Conservation (phyloP, 2,888 invertebrate genomes). For the Myopa tessellatipennis region DNA sequence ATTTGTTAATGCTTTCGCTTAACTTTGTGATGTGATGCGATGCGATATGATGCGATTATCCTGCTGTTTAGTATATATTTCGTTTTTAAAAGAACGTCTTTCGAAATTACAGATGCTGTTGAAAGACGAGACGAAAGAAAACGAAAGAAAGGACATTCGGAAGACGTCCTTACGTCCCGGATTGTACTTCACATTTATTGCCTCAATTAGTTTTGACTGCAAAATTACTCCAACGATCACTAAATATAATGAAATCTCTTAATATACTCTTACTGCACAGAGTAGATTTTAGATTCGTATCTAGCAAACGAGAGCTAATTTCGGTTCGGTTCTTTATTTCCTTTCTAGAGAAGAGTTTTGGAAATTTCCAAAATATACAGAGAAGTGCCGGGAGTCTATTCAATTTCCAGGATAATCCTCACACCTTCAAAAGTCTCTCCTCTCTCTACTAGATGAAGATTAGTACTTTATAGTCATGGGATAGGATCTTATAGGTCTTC, state of each 20-base stretch:
- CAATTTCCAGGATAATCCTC: too few relatives aligned
- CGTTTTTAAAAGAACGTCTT: conserved; percentile 5
- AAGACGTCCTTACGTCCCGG: not conserved
- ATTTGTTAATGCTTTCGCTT: not conserved
- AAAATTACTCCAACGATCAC: not conserved
- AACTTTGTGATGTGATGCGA: not conserved
- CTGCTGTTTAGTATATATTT: conserved; percentile 24
- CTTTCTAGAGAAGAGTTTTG: too few relatives aligned
- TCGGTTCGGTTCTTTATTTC: too few relatives aligned
- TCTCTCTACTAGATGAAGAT: too few relatives aligned
- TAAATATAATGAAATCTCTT: not conserved
- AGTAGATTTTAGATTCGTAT: too few relatives aligned
- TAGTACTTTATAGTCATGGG: too few relatives aligned
- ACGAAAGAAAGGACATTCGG: not conserved
- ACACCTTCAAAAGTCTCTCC: too few relatives aligned
- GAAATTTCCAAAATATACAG: too few relatives aligned
- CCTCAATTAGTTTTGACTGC: not conserved
- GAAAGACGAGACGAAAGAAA: not conserved
- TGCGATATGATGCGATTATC: not conserved
- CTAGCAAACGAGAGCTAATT: too few relatives aligned
- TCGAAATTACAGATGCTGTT: not conserved
- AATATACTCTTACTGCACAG: too few relatives aligned
- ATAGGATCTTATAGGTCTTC: too few relatives aligned
- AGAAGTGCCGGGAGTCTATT: too few relatives aligned
- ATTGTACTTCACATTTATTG: not conserved